Conservation (phyloP, 2,113 vertebrate species). For the cat (Felis catus) region F.catus_Fca126_mat1.0 CM031416.1:81401001-81401500, state of each 20-base stretch:
- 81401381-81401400: not conserved
- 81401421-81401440: not conserved
- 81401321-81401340: not conserved
- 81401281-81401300: not conserved
- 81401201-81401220: not conserved
- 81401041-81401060: not conserved
- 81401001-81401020: not conserved
- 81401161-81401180: not conserved
- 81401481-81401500: not conserved
- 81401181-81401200: not conserved
- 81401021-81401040: not conserved
- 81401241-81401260: not conserved
- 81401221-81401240: not conserved
- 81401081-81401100: not conserved
- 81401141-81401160: not conserved
- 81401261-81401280: not conserved
- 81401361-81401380: not conserved
- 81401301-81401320: not conserved
- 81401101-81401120: not conserved
- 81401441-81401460: not conserved
- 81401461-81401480: not conserved
- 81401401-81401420: not conserved
- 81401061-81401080: not conserved
- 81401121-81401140: not conserved
- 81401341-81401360: not conserved